Evolutionary conservation across 2,797 vertebrate species (phyloP).

Genomic region (Emydoidea blandingii): DNA sequence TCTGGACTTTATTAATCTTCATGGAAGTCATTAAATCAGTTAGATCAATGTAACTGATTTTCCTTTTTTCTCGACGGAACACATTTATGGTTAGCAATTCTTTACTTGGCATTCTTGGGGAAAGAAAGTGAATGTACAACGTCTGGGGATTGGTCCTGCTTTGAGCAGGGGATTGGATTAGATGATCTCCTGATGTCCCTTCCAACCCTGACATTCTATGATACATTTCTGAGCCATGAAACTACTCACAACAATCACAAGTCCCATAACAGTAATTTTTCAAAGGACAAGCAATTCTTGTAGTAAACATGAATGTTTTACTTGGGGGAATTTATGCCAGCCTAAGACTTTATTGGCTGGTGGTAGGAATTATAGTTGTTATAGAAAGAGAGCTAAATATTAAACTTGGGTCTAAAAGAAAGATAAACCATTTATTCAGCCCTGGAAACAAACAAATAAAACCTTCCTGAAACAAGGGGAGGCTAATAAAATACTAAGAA

Average conservation of each 20-base stretch:
- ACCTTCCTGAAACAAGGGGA: background rate
- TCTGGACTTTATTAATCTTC: background rate
- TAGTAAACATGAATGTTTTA: background rate
- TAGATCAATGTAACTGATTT: constrained; percentile 14
- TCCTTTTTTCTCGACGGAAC: background rate
- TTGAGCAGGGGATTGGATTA: no score
- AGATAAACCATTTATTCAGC: background rate
- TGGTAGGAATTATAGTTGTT: background rate
- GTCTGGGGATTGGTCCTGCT: no score
- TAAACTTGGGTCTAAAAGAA: background rate
- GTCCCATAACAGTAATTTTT: background rate
- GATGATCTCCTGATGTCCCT: no score
- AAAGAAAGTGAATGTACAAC: background rate
- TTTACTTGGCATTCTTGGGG: background rate
- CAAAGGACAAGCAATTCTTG: background rate
- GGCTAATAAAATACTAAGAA: background rate
- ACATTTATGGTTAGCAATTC: background rate
- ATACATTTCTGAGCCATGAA: background rate
- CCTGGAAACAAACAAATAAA: background rate
- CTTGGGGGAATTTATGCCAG: background rate
- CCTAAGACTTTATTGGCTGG: background rate
- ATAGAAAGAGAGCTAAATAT: background rate
- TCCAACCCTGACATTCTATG: no score
- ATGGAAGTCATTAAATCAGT: background rate
- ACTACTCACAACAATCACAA: background rate